Conservation (phyloP, 2,888 invertebrate genomes). For the Adela reaumurella region DNA sequence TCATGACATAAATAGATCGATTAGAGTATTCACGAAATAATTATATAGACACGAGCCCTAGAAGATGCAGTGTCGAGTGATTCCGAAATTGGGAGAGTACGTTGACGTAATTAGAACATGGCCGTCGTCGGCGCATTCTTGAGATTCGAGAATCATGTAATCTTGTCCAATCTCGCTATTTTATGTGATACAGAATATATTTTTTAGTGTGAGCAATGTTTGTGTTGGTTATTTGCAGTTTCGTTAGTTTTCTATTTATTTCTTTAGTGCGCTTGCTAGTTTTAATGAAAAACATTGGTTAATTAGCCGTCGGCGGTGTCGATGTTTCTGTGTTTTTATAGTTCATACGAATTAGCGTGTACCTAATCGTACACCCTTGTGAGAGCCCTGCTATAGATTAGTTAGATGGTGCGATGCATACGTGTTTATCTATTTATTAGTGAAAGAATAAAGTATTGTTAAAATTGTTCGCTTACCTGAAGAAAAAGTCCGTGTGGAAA, state of each 20-base stretch:
- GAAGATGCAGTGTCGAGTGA: not conserved
- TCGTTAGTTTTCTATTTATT: not conserved
- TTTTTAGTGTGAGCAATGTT: not conserved
- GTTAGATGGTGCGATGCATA: too few relatives aligned
- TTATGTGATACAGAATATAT: not conserved
- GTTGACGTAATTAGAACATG: conserved; percentile 55
- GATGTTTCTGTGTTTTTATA: not conserved
- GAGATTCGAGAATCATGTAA: conserved; percentile 16
- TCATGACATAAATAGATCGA: conserved; percentile 53
- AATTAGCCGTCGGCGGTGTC: not conserved
- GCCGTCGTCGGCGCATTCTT: conserved; percentile 52
- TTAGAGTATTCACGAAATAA: conserved; percentile 15
- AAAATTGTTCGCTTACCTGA: conserved; percentile 25
- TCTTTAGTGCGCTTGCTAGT: not conserved
- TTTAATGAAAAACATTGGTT: not conserved
- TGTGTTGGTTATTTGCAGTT: not conserved
- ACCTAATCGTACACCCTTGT: not conserved
- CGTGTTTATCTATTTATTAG: too few relatives aligned
- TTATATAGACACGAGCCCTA: not conserved
- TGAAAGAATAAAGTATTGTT: conserved; percentile 11
- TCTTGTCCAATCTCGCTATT: not conserved
- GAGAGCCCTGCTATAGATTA: too few relatives aligned
- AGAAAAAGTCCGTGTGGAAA: conserved; percentile 52
- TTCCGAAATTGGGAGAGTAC: conserved; percentile 12
- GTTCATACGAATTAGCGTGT: not conserved